A percentile compares a stretch with the other conserved stretches of the same genome.
Conservation (phyloP, 1,140 invertebrate species). For the Drosophila pectinifera region DNA sequence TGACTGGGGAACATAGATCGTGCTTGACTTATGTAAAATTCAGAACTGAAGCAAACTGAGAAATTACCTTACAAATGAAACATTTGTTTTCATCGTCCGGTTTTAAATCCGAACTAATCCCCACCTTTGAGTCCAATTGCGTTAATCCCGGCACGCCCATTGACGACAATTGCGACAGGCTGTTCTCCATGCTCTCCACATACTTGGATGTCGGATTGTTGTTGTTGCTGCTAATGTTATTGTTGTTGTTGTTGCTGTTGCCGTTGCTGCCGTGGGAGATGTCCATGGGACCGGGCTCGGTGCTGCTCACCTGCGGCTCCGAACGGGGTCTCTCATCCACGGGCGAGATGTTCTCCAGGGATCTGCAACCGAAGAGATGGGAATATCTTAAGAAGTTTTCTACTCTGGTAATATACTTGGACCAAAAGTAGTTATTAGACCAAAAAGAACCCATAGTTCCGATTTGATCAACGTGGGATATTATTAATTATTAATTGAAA, state of each 20-base stretch:
- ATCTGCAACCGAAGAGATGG: constrained; percentile 25
- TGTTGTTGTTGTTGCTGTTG: constrained; percentile 76
- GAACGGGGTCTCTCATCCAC: constrained; percentile 77
- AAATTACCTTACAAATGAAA: constrained; percentile 85
- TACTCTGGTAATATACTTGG: not conserved
- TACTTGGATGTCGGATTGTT: constrained; percentile 74
- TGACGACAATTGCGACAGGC: constrained; percentile 64
- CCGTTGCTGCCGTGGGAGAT: constrained; percentile 73
- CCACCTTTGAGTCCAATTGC: constrained; percentile 85
- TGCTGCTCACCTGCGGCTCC: constrained; percentile 82
- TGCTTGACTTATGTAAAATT: constrained; percentile 37
- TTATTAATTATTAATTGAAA: too few species aligned
- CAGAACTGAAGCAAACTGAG: constrained; percentile 80
- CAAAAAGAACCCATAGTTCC: too few species aligned
- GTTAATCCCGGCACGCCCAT: constrained; percentile 82
- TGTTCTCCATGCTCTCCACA: constrained; percentile 72
- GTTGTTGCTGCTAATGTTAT: constrained; percentile 58
- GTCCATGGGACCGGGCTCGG: constrained; percentile 73
- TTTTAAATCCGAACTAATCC: constrained; percentile 84
- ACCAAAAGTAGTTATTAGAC: too few species aligned
- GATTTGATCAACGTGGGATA: too few species aligned
- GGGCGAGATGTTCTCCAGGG: constrained; percentile 73
- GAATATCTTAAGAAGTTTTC: not conserved
- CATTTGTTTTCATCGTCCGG: constrained; percentile 85
- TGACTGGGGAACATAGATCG: constrained; percentile 12